A percentile compares a stretch with the other conserved stretches of the same genome.
phyloP scores from a whole-genome alignment of 2,113 vertebrate genomes.

The Caloenas nicobarica region DNA sequence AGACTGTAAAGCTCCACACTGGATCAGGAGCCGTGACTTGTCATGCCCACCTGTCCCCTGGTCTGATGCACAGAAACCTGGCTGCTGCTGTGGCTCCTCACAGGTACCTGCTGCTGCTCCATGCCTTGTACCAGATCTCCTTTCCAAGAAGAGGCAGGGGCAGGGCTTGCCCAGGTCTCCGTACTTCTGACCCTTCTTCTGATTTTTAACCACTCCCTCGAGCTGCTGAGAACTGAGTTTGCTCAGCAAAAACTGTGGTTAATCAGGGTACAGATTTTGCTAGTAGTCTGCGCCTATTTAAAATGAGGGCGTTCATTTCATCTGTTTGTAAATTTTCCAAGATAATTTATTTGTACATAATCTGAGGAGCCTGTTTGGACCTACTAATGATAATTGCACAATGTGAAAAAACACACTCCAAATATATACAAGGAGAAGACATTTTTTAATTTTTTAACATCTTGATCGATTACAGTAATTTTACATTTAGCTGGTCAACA shows the following conservation, averaged over 20 bases:
- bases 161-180: background rate
- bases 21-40: background rate
- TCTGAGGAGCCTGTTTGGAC: background rate
- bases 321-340: background rate
- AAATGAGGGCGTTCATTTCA: background rate
- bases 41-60: background rate
- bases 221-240: background rate
- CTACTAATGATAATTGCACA: background rate
- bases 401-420: background rate
- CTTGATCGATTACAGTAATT: conserved; percentile 36
- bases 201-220: background rate
- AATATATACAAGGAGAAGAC: background rate
- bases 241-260: background rate
- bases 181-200: background rate
- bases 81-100: background rate
- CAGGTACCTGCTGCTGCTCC: background rate
- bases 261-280: background rate
- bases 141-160: background rate
- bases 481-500: conserved; percentile 32
- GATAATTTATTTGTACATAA: background rate
- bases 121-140: background rate
- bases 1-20: background rate
- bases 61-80: background rate
- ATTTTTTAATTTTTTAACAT: background rate
- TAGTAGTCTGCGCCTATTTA: background rate